A percentile compares a stretch with the other conserved stretches of the same genome.
phyloP scores from a whole-genome alignment of 2,797 vertebrate species.

The Schizothorax lantsangensis region DNA sequence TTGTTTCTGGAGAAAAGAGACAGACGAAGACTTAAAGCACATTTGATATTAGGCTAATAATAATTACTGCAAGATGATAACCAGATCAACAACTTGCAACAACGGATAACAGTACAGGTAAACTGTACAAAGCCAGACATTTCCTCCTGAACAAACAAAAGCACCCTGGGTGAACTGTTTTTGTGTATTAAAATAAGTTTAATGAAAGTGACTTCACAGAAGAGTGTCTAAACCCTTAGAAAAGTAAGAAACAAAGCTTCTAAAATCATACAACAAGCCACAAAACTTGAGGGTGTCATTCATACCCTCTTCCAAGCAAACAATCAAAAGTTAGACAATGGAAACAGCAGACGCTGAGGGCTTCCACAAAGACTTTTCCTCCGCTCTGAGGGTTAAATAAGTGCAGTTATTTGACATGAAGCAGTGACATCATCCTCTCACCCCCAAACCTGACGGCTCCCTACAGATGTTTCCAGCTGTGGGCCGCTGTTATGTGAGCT shows the following conservation, averaged over 20 bases:
- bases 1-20: not conserved
- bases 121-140: constrained; percentile 12
- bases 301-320: not conserved
- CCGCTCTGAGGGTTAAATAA: constrained; percentile 55
- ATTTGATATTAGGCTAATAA: constrained; percentile 6
- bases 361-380: constrained; percentile 6
- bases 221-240: not conserved
- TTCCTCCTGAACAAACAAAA: not conserved
- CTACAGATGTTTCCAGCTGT: constrained; percentile 69
- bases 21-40: not conserved
- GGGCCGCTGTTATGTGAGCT: constrained; percentile 55
- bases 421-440: constrained; percentile 72
- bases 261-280: constrained; percentile 2
- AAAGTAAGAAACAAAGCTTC: not conserved
- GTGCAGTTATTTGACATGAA: constrained; percentile 67
- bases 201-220: too few species aligned
- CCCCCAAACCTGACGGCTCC: constrained; percentile 65
- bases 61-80: constrained; percentile 17
- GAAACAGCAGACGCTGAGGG: not conserved
- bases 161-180: too few species aligned
- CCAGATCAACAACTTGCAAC: not conserved
- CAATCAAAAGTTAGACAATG: not conserved
- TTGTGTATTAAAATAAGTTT: too few species aligned
- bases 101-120: not conserved
- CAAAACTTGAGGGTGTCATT: not conserved